phyloP scores from a whole-genome alignment of 2,113 vertebrate genomes.

The Saccopteryx bilineata region DNA sequence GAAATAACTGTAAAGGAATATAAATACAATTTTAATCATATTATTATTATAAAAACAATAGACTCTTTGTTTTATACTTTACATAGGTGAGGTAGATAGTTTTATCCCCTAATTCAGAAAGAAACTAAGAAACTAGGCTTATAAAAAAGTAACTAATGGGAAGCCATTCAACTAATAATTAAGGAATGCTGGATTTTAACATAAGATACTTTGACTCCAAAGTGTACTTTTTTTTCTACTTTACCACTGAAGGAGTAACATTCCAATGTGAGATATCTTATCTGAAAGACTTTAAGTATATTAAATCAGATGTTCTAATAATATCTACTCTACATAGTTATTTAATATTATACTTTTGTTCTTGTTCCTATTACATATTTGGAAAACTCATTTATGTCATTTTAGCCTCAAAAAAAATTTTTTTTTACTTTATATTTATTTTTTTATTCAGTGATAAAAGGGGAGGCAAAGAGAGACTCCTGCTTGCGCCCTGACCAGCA shows the following conservation, averaged over 20 bases:
- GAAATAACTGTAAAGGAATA: not conserved
- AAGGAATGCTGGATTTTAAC: conserved; percentile 12
- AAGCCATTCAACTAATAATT: not conserved
- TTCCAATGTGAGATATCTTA: not conserved
- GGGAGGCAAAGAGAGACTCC: too few relatives aligned
- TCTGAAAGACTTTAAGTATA: not conserved
- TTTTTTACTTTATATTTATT: conserved; percentile 7
- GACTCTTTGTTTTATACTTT: conserved; percentile 5
- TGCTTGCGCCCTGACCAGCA: too few relatives aligned
- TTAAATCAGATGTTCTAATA: not conserved
- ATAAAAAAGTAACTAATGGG: not conserved
- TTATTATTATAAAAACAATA: not conserved
- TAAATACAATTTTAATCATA: conserved; percentile 44
- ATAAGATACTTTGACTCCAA: not conserved
- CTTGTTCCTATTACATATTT: not conserved
- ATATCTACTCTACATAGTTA: not conserved
- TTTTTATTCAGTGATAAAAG: not conserved
- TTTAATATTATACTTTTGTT: conserved; percentile 25
- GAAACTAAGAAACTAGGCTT: not conserved
- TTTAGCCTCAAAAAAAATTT: not conserved
- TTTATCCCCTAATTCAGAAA: not conserved
- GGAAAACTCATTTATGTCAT: not conserved
- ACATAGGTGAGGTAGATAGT: not conserved
- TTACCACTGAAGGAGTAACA: not conserved
- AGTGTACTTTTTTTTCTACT: not conserved